Percentiles rank a stretch among this genome's conserved stretches.
These are phyloP conservation scores for Melanogrammus aeglefinus DNA, from an alignment of 2,797 vertebrate species.

Conservation along the genomic window DNA sequence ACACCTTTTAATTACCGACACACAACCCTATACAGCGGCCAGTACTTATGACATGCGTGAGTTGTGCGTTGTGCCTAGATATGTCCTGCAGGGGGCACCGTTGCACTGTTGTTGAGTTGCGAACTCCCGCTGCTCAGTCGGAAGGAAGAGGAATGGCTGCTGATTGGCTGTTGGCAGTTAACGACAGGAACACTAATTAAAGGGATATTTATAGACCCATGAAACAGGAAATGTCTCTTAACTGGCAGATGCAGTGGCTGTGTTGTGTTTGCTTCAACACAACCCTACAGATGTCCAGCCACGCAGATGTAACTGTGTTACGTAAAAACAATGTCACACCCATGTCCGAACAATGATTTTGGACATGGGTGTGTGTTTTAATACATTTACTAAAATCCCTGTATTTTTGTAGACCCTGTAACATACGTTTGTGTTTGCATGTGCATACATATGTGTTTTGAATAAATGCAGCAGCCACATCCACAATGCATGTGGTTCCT, in stretches of 20 bases:
- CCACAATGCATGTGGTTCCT: constrained; percentile 58
- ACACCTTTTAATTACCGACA: constrained; percentile 23
- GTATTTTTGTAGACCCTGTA: constrained; percentile 8
- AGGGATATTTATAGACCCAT: constrained; percentile 44
- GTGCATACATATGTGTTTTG: not conserved
- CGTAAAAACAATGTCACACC: not conserved
- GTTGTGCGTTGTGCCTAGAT: not conserved
- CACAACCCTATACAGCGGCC: constrained; percentile 5
- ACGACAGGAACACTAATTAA: constrained; percentile 53
- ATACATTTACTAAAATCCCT: constrained; percentile 13
- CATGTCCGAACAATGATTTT: not conserved
- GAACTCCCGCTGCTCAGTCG: constrained; percentile 17
- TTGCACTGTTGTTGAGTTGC: constrained; percentile 20
- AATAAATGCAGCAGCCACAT: constrained; percentile 20
- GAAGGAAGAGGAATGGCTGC: constrained; percentile 24
- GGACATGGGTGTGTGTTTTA: constrained; percentile 11
- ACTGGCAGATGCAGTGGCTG: not conserved
- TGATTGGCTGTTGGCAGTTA: constrained; percentile 47
- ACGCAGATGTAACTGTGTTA: not conserved
- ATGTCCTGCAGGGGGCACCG: constrained; percentile 58
- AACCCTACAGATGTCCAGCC: not conserved
- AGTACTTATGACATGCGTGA: not conserved
- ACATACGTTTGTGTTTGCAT: constrained; percentile 13
- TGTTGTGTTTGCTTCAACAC: constrained; percentile 1
- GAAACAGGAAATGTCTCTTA: constrained; percentile 29